Conservation (phyloP, 2,797 vertebrate species). For the Gambelia wislizenii region DNA sequence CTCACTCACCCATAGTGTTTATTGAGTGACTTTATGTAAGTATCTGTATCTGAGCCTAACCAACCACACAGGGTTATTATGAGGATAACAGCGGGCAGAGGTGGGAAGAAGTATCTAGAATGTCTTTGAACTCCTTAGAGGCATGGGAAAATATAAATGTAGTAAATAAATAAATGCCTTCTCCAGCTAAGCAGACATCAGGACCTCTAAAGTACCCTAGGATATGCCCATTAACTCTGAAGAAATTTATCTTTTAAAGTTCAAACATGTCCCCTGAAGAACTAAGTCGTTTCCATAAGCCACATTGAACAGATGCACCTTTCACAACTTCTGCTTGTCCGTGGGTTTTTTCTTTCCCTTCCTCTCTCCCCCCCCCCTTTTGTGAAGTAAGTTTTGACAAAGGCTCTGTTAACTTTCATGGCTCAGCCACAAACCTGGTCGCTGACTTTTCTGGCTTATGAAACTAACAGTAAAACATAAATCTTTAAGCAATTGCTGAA, state of each 20-base stretch:
- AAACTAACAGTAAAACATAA: slow-evolving; percentile 63
- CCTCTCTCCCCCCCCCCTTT: background rate
- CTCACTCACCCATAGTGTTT: background rate
- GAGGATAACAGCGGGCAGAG: background rate
- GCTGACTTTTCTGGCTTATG: slow-evolving; percentile 52
- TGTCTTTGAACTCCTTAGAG: background rate
- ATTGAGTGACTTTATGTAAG: background rate
- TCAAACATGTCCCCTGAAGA: slow-evolving; percentile 46
- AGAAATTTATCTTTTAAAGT: slow-evolving; percentile 43
- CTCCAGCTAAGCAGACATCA: too few relatives aligned
- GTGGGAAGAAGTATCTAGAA: background rate
- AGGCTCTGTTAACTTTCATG: slow-evolving; percentile 65
- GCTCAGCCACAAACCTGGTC: slow-evolving; percentile 52
- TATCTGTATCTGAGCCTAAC: background rate
- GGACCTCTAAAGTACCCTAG: too few relatives aligned
- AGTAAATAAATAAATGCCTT: background rate
- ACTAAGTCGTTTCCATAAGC: slow-evolving; percentile 50
- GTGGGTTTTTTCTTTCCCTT: background rate
- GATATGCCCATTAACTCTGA: background rate
- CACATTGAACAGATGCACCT: slow-evolving; percentile 58
- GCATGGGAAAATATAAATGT: background rate
- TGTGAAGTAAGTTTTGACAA: slow-evolving; percentile 48
- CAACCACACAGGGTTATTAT: background rate
- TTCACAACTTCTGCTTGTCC: background rate
- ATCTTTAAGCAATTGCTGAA: slow-evolving; percentile 70